phyloP scores from a whole-genome alignment of 2,888 invertebrate species.

The Bedellia somnulentella region DNA sequence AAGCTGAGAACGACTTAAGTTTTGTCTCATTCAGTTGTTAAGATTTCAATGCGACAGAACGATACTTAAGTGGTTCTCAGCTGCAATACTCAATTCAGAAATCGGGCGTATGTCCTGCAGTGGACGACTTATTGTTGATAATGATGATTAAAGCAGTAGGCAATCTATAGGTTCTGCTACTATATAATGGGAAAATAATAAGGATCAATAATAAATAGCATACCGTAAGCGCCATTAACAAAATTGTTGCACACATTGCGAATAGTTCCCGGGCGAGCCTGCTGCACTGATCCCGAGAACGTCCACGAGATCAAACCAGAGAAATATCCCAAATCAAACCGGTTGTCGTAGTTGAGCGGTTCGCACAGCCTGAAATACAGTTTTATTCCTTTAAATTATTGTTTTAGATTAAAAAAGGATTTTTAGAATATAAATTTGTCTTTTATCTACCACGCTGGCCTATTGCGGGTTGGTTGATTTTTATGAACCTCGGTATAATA shows the following conservation, averaged over 20 bases:
- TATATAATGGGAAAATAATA: background rate
- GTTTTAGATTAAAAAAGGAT: background rate
- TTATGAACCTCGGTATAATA: too few species aligned
- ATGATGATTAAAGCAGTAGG: too few species aligned
- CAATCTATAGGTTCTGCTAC: background rate
- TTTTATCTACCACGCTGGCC: too few species aligned
- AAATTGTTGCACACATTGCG: constrained; percentile 28
- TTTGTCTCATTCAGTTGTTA: too few species aligned
- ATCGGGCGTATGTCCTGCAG: too few species aligned
- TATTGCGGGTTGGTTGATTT: too few species aligned
- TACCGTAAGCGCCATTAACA: constrained; percentile 24
- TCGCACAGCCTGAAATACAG: constrained; percentile 27
- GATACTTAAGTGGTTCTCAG: too few species aligned
- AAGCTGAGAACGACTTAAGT: too few species aligned
- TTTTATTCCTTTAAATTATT: background rate
- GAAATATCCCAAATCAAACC: constrained; percentile 34
- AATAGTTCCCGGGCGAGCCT: constrained; percentile 30
- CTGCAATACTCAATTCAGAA: too few species aligned
- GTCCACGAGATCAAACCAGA: constrained; percentile 39
- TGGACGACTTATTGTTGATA: too few species aligned
- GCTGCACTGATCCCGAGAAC: constrained; percentile 33
- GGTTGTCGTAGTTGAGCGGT: constrained; percentile 27
- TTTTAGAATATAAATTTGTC: background rate
- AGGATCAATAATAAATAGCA: constrained; percentile 1
- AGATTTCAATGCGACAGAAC: too few species aligned